phyloP scores from a whole-genome alignment of 1,140 invertebrate species.

The Apis cerana region DNA sequence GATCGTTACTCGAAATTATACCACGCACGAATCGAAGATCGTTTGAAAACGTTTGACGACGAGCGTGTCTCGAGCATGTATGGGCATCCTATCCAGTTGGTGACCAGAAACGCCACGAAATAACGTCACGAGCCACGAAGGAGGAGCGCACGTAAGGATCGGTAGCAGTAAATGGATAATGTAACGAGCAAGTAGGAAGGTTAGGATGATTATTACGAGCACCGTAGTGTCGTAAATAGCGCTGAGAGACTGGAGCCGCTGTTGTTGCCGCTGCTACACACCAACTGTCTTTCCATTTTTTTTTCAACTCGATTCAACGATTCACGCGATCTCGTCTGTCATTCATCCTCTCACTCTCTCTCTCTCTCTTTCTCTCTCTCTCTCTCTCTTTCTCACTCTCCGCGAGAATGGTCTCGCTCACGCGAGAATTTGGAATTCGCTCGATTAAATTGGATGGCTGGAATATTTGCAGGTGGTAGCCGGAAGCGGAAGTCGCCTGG shows the following conservation, averaged over 20 bases:
- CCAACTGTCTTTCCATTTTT: constrained; percentile 59
- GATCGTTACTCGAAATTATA: too few species aligned
- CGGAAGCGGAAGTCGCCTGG: constrained; percentile 84
- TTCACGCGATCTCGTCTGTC: constrained; percentile 16
- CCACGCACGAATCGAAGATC: not conserved
- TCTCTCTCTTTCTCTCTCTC: not conserved
- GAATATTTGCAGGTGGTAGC: constrained; percentile 86
- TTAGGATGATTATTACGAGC: constrained; percentile 60
- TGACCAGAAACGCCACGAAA: not conserved
- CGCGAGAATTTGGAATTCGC: too few species aligned
- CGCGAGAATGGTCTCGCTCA: not conserved
- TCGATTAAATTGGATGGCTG: constrained; percentile 12
- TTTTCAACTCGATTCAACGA: not conserved
- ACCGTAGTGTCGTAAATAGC: constrained; percentile 80
- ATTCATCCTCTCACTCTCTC: too few species aligned
- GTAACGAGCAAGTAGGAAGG: constrained; percentile 61
- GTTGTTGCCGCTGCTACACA: constrained; percentile 39
- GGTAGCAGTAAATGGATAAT: constrained; percentile 69
- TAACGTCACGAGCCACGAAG: constrained; percentile 54
- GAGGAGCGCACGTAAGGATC: constrained; percentile 63
- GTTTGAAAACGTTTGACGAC: too few species aligned
- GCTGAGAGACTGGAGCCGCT: constrained; percentile 78
- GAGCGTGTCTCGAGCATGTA: not conserved
- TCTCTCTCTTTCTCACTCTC: not conserved
- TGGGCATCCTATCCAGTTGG: constrained; percentile 22